These are phyloP conservation scores for Dicerorhinus sumatrensis DNA, from an alignment of 2,113 vertebrate genomes.

Conservation along the genomic window DNA sequence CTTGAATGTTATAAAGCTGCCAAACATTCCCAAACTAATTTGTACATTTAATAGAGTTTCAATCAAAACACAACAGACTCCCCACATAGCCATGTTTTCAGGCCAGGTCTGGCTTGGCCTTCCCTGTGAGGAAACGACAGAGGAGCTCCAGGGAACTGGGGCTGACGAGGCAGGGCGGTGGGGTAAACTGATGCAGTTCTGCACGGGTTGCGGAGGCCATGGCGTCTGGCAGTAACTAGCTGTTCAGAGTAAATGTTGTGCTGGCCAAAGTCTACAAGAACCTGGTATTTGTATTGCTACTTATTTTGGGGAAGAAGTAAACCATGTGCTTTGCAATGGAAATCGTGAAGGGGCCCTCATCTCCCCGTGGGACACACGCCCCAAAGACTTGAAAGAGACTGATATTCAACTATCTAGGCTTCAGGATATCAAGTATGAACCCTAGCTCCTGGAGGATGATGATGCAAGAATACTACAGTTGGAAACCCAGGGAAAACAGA, in stretches of 20 bases:
- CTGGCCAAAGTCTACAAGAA: neutral
- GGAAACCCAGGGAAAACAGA: slow-evolving; percentile 81
- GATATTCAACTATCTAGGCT: slow-evolving; percentile 87
- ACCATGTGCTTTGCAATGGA: neutral
- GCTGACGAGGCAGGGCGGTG: neutral
- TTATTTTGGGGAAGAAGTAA: neutral
- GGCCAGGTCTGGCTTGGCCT: neutral
- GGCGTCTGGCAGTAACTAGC: neutral
- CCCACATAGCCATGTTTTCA: neutral
- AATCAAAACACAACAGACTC: neutral
- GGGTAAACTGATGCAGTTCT: neutral
- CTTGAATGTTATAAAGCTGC: neutral
- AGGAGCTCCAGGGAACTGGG: neutral
- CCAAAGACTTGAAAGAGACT: neutral
- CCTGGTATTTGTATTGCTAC: neutral
- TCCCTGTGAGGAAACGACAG: neutral
- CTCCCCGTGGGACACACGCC: neutral
- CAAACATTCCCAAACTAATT: neutral
- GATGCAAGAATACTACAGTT: slow-evolving; percentile 90
- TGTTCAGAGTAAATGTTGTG: neutral
- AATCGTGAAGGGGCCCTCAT: neutral
- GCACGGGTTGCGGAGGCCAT: neutral
- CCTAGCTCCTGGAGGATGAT: slow-evolving; percentile 88
- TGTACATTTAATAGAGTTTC: neutral
- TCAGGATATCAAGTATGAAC: slow-evolving; percentile 93